Percentiles rank a stretch among this genome's conserved stretches.
phyloP scores from a whole-genome alignment of 1,140 invertebrate genomes.

The Acromyrmex charruanus region DNA sequence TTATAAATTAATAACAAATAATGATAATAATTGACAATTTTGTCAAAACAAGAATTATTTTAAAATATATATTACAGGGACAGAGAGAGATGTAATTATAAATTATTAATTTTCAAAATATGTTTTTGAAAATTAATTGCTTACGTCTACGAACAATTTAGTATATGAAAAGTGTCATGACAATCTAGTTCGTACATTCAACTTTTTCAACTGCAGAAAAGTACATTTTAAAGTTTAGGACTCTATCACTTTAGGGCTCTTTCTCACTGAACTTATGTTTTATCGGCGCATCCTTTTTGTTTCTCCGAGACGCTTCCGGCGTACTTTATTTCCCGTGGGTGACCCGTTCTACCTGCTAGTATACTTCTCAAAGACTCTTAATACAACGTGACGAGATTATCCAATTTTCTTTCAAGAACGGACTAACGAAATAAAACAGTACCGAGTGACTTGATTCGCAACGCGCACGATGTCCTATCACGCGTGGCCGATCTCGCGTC shows the following conservation, averaged over 20 bases:
- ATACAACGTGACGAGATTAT: constrained; percentile 62
- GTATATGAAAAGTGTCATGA: not conserved
- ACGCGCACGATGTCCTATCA: constrained; percentile 3
- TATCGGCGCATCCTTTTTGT: constrained; percentile 68
- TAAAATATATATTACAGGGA: not conserved
- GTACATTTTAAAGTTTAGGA: constrained; percentile 66
- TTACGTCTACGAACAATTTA: not conserved
- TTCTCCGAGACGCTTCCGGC: constrained; percentile 60
- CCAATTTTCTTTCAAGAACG: constrained; percentile 41
- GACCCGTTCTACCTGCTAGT: constrained; percentile 18
- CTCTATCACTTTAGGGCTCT: constrained; percentile 62
- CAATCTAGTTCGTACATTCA: not conserved
- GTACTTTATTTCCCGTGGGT: constrained; percentile 68
- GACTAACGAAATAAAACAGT: constrained; percentile 47
- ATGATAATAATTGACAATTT: not conserved
- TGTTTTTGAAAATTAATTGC: not conserved
- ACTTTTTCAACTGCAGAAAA: constrained; percentile 26
- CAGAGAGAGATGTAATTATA: no score
- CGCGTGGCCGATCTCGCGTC: not conserved
- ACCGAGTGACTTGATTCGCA: constrained; percentile 5
- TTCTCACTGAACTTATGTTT: constrained; percentile 73
- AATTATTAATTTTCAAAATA: no score
- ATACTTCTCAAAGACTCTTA: constrained; percentile 56
- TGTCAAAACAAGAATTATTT: not conserved
- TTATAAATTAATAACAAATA: not conserved